These are phyloP conservation scores for Urechis unicinctus DNA, from an alignment of 2,888 invertebrate species.

Conservation along the genomic window DNA sequence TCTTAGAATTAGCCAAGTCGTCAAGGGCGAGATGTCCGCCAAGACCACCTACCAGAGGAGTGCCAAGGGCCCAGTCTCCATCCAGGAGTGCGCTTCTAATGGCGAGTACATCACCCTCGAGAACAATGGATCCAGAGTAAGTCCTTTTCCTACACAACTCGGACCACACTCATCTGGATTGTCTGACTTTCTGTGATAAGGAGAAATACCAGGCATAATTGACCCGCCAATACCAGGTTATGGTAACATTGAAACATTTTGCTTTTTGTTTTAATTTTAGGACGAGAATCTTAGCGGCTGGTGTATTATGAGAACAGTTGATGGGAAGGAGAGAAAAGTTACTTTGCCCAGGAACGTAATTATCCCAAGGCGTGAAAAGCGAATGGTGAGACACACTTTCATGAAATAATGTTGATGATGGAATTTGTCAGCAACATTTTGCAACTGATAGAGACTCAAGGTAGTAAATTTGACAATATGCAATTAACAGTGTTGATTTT, in stretches of 20 bases:
- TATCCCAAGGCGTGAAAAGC: conserved; percentile 6
- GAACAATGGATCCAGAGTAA: conserved; percentile 51
- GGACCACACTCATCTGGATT: background rate
- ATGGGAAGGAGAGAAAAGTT: conserved; percentile 8
- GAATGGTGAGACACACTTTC: conserved; percentile 4
- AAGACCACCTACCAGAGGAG: conserved; percentile 53
- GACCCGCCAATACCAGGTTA: too few species aligned
- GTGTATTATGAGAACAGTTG: conserved; percentile 10
- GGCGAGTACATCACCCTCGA: conserved; percentile 53
- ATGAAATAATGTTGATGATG: too few species aligned
- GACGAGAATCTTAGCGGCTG: conserved; percentile 14
- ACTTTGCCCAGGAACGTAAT: conserved; percentile 6
- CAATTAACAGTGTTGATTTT: too few species aligned
- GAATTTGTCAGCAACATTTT: too few species aligned
- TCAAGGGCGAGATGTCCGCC: conserved; percentile 53
- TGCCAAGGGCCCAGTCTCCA: conserved; percentile 19
- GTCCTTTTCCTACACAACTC: background rate
- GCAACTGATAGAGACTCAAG: too few species aligned
- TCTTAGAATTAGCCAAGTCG: conserved; percentile 31
- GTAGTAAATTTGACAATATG: too few species aligned
- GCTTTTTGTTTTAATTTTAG: background rate
- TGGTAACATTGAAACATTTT: background rate
- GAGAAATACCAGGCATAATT: too few species aligned
- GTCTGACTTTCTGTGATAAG: too few species aligned
- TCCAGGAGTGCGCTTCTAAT: conserved; percentile 50